Evolutionary conservation across 2,797 vertebrate species (phyloP).

Genomic region (Clarias platycephalus): DNA sequence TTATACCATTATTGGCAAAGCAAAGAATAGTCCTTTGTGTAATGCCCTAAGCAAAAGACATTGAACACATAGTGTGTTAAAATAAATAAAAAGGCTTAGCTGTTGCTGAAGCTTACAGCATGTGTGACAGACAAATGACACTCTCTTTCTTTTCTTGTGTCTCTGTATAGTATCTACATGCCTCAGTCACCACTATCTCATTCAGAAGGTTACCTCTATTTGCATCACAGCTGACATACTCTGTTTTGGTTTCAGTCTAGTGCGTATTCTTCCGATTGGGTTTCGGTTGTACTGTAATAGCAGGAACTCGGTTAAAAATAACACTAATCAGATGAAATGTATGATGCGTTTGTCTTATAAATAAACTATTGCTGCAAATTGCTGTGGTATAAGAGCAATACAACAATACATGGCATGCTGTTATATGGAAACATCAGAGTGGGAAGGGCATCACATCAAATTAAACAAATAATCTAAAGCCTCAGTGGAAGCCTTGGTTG

Average conservation of each 20-base stretch:
- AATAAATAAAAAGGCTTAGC: neutral
- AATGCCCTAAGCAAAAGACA: conserved; percentile 15
- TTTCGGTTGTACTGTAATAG: neutral
- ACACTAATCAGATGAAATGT: too few species aligned
- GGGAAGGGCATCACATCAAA: neutral
- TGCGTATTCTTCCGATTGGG: neutral
- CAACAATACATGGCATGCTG: neutral
- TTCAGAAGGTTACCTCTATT: neutral
- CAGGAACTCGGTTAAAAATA: neutral
- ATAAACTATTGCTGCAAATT: neutral
- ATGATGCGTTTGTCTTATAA: neutral
- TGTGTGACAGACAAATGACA: conserved; percentile 6
- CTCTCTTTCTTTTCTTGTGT: neutral
- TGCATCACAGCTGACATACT: neutral
- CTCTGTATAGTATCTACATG: too few species aligned
- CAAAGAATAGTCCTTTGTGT: conserved; percentile 22
- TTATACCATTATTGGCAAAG: neutral
- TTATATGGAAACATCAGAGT: neutral
- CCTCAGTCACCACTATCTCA: neutral
- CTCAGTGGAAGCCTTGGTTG: neutral
- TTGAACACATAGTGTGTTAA: conserved; percentile 25
- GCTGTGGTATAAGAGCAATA: neutral
- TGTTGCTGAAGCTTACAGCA: conserved; percentile 8
- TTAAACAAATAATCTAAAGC: neutral
- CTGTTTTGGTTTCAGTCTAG: neutral